These are phyloP conservation scores for Vulpes lagopus DNA, from an alignment of 2,113 vertebrate genomes.

Conservation along the genomic window DNA sequence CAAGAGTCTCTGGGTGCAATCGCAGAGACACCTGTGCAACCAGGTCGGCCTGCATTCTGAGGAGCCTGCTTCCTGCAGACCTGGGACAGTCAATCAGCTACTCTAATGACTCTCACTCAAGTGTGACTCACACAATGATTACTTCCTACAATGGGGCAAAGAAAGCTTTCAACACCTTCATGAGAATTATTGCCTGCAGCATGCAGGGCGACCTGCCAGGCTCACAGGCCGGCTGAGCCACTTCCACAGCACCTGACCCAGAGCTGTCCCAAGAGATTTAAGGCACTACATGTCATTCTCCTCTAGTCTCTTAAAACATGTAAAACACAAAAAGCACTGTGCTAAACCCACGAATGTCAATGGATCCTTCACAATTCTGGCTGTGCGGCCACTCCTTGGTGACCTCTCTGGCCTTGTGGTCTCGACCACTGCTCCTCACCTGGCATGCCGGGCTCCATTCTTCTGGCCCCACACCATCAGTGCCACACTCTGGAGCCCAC, in stretches of 20 bases:
- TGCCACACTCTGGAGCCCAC: not conserved
- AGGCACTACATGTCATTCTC: too few species aligned
- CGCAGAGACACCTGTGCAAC: accelerated
- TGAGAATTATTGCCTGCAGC: not conserved
- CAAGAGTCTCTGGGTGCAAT: accelerated
- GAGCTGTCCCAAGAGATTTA: accelerated
- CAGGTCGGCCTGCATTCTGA: not conserved
- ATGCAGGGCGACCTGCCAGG: too few species aligned
- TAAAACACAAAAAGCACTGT: not conserved
- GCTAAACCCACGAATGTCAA: accelerated
- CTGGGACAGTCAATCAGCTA: not conserved
- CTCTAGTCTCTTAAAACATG: not conserved
- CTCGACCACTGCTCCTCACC: too few species aligned
- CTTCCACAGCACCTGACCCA: too few species aligned
- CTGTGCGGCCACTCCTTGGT: accelerated
- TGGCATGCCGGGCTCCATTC: not conserved
- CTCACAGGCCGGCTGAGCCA: not conserved
- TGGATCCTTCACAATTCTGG: accelerated
- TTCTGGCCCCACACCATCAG: not conserved
- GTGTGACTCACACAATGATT: not conserved
- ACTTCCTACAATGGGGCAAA: not conserved
- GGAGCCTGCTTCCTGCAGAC: too few species aligned
- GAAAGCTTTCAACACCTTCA: too few species aligned
- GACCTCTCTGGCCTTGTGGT: too few species aligned
- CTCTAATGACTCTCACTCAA: not conserved